A percentile compares a stretch with the other conserved stretches of the same genome.
These are phyloP conservation scores for Colistium nudipinnis DNA, from an alignment of 2,113 vertebrate genomes.

Conservation along the genomic window DNA sequence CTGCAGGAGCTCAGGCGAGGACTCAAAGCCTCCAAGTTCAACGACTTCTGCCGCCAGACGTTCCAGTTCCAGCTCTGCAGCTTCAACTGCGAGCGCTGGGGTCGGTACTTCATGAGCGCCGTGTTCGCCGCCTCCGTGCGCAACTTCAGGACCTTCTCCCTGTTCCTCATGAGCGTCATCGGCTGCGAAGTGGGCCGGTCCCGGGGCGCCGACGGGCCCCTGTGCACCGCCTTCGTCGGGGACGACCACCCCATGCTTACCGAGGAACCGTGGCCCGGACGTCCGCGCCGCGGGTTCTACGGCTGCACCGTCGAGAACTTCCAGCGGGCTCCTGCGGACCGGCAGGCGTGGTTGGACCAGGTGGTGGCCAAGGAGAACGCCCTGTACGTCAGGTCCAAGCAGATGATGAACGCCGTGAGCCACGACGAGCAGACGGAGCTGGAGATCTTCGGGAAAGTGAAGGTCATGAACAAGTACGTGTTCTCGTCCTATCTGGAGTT, in stretches of 20 bases:
- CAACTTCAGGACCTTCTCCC: conserved; percentile 72
- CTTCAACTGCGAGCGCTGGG: conserved; percentile 72
- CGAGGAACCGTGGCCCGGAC: conserved; percentile 41
- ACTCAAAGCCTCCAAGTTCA: conserved; percentile 67
- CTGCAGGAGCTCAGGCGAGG: conserved; percentile 56
- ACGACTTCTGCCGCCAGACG: conserved; percentile 69
- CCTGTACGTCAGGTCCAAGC: conserved; percentile 61
- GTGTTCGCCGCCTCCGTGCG: conserved; percentile 72
- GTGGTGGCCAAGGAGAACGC: conserved; percentile 69
- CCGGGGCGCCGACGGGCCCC: conserved; percentile 32
- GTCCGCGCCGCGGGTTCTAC: conserved; percentile 60
- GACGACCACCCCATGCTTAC: conserved; percentile 69
- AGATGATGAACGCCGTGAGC: conserved; percentile 53
- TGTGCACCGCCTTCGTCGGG: conserved; percentile 69
- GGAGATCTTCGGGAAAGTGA: conserved; percentile 72
- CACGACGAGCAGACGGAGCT: conserved; percentile 68
- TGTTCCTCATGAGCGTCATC: conserved; percentile 75
- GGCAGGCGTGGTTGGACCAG: conserved; percentile 67
- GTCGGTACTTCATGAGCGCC: conserved; percentile 71
- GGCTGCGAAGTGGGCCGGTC: conserved; percentile 69
- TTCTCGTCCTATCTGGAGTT: conserved; percentile 73
- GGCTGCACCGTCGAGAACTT: conserved; percentile 58
- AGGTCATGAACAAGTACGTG: conserved; percentile 74
- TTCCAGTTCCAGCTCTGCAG: conserved; percentile 67
- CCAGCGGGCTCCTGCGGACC: conserved; percentile 41